These are phyloP conservation scores for Leptocoma aspasia DNA, from an alignment of 2,113 vertebrate species.

Conservation along the genomic window DNA sequence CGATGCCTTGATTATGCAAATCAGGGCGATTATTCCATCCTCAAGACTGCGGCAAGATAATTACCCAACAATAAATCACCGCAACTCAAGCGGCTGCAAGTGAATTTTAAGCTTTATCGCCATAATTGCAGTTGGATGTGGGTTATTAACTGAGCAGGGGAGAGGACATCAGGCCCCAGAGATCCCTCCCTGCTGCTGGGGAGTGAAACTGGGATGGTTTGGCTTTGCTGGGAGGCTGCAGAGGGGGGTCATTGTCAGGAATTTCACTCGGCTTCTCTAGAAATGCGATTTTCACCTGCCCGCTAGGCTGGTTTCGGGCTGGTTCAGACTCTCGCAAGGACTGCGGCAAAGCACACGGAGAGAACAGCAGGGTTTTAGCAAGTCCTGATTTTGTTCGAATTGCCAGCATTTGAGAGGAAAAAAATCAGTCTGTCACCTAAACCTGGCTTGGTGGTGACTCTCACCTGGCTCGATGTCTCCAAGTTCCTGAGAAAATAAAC, in stretches of 20 bases:
- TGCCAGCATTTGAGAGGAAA: neutral
- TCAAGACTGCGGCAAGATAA: constrained; percentile 42
- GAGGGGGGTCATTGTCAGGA: neutral
- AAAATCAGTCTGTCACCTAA: neutral
- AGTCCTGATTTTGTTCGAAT: neutral
- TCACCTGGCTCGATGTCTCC: neutral
- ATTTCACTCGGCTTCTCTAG: neutral
- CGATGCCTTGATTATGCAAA: constrained; percentile 65
- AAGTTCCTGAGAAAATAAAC: neutral
- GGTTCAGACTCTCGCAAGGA: neutral
- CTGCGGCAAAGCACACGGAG: neutral
- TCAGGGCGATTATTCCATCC: constrained; percentile 30
- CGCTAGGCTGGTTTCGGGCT: rapidly evolving
- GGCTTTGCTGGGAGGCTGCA: neutral
- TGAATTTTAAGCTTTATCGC: constrained; percentile 14
- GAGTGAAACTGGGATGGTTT: neutral
- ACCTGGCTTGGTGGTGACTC: rapidly evolving
- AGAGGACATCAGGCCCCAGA: neutral
- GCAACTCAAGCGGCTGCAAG: constrained; percentile 21
- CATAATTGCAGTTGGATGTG: neutral
- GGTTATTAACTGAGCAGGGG: neutral
- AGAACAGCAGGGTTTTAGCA: rapidly evolving
- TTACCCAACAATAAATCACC: constrained; percentile 63
- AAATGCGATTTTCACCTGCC: neutral
- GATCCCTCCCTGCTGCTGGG: neutral